Evolutionary conservation across 1,140 invertebrate species (phyloP).

Genomic region (Drosophila auraria): DNA sequence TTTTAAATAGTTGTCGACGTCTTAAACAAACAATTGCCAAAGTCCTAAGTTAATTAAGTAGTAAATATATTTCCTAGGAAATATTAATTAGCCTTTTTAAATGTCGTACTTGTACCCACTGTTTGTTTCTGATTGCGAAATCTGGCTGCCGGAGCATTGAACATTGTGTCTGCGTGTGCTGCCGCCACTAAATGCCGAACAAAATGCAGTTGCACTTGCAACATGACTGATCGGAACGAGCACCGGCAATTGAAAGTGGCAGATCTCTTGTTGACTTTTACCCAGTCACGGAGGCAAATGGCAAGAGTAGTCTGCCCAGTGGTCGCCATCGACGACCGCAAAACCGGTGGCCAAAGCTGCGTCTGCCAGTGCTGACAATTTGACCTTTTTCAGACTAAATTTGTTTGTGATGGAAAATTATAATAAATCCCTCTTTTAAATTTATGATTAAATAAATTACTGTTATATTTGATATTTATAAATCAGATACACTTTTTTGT

Average conservation of each 20-base stretch:
- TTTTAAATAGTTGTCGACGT: too few relatives aligned
- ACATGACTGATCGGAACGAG: constrained; percentile 54
- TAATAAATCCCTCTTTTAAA: neutral
- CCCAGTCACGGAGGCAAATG: constrained; percentile 38
- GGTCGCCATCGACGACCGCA: constrained; percentile 23
- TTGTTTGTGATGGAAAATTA: neutral
- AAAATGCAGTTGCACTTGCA: constrained; percentile 78
- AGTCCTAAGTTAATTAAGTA: neutral
- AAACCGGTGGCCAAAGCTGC: neutral
- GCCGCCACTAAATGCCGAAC: constrained; percentile 27
- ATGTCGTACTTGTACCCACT: constrained; percentile 11
- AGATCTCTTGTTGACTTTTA: constrained; percentile 66
- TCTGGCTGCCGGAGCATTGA: constrained; percentile 39
- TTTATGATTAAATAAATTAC: neutral
- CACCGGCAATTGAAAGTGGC: constrained; percentile 67
- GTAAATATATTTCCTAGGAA: neutral
- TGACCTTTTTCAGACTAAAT: neutral
- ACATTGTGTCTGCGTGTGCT: constrained; percentile 24
- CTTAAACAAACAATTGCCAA: neutral
- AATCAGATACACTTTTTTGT: neutral
- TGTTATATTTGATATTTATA: neutral
- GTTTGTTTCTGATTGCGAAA: constrained; percentile 54
- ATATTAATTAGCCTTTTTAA: neutral
- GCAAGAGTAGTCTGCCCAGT: constrained; percentile 33
- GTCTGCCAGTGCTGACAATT: neutral